Base-by-base conservation (phyloP, 2,888 invertebrate species). In the Synanthedon vespiformis region DNA sequence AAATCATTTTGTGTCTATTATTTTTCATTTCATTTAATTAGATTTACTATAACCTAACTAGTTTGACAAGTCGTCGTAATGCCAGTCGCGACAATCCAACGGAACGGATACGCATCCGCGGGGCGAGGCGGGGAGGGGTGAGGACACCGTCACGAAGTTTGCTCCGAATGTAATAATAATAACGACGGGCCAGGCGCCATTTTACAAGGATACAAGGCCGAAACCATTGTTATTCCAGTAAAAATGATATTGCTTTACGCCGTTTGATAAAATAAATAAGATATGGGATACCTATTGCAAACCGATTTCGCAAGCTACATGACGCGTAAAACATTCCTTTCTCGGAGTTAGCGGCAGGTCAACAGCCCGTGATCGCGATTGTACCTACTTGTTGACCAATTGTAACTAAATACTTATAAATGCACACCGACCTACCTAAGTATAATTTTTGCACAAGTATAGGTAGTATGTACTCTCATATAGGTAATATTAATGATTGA, bases 181-280 rank as follows among this genome's bases (percentile, higher is more conserved):
- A 74, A 74, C 77, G 67, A 63, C 67, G 77, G 77, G 78, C 77
- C 78, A 80, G 82, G 84, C 85, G 85, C 86, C 85, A 85, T 84
- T 85, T 85, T 84, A 85, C 83, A 84, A 85, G 83, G 85, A 84
- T 83, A 80, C 83, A 83, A 83, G 83, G 82, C 81, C 77, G 74
- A 76, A 75, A 80, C 72, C 66, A 77, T 80, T 48, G 16, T 48
- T 16, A 48, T 48, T 48, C 16, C 48, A 48, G 16, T 48, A 48
- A 48, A 48, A 48, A 16, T 14, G 16, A 18, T 18, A 48, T 48
- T 48, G 22, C 48, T 48, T 44, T 44, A 44, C 44, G 4, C 14
- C 8, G 44, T 13, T 44, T 14, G 44, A 13, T 48, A 48, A 48
- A 18, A 22, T 12, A 16, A 48, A 48, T 48, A 48, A 22, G 16